These are phyloP conservation scores for Peromyscus maniculatus DNA, from an alignment of 2,113 vertebrate species.

Conservation along the genomic window DNA sequence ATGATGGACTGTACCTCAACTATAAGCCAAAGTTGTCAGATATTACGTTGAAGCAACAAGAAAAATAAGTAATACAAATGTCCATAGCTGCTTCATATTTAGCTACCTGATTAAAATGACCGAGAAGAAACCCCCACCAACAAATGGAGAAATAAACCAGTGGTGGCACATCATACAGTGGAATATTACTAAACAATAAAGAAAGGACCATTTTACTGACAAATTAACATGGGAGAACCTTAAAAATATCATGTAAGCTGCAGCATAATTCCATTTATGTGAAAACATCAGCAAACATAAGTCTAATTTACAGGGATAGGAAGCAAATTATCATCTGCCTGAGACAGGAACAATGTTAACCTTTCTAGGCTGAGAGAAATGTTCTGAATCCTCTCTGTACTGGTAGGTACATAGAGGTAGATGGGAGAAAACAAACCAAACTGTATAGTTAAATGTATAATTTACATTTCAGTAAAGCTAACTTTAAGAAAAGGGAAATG, in stretches of 20 bases:
- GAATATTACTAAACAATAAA: not conserved
- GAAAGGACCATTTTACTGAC: not conserved
- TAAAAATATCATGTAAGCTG: not conserved
- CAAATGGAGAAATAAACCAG: not conserved
- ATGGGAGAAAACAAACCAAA: not conserved
- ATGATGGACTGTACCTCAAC: not conserved
- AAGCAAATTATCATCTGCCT: not conserved
- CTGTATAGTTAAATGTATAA: not conserved
- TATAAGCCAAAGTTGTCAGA: not conserved
- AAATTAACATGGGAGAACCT: not conserved
- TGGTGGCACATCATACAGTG: not conserved
- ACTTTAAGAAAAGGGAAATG: not conserved
- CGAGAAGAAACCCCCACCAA: not conserved
- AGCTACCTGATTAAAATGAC: not conserved
- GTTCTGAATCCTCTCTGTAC: not conserved
- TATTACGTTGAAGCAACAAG: not conserved
- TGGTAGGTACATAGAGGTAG: not conserved
- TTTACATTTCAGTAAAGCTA: not conserved
- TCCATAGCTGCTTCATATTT: not conserved
- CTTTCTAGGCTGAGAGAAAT: not conserved
- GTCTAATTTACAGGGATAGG: not conserved
- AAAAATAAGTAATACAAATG: not conserved
- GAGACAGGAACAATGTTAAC: not conserved
- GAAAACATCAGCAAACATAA: not conserved
- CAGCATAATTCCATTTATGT: not conserved